phyloP scores from a whole-genome alignment of 2,888 invertebrate genomes.

The Trichogramma dendrolimi region DNA sequence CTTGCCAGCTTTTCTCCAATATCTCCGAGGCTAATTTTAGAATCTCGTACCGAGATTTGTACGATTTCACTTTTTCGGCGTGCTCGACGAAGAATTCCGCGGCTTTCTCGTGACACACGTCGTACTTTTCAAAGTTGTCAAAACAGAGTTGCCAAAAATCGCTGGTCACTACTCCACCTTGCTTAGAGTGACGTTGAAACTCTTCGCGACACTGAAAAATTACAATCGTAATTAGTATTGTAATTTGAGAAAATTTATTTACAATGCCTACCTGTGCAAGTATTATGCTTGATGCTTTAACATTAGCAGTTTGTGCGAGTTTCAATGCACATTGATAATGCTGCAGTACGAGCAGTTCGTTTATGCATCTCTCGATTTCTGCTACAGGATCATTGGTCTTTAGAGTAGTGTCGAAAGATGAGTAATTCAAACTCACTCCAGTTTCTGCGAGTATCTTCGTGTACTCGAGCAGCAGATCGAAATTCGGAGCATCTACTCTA shows the following conservation, averaged over 20 bases:
- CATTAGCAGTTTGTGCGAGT: constrained; percentile 53
- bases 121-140: constrained; percentile 59
- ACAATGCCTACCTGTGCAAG: constrained; percentile 39
- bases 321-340: constrained; percentile 60
- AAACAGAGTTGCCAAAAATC: constrained; percentile 62
- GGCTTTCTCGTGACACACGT: constrained; percentile 61
- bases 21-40: constrained; percentile 43
- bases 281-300: constrained; percentile 42
- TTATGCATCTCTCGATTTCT: constrained; percentile 58
- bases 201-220: constrained; percentile 44
- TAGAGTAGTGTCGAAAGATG: constrained; percentile 53
- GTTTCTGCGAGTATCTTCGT: constrained; percentile 60
- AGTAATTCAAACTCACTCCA: constrained; percentile 56
- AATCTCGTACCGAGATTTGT: constrained; percentile 44
- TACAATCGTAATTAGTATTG: neutral
- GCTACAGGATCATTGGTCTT: constrained; percentile 54
- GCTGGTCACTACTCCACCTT: constrained; percentile 38
- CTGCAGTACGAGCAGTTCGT: constrained; percentile 54
- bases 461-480: constrained; percentile 53
- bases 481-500: constrained; percentile 51
- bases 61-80: constrained; percentile 53
- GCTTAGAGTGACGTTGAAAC: constrained; percentile 52
- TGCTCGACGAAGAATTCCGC: constrained; percentile 63
- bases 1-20: constrained; percentile 37
- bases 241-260: neutral